These are phyloP conservation scores for Catharus minimus DNA, from an alignment of 2,113 vertebrate genomes.

Conservation along the genomic window DNA sequence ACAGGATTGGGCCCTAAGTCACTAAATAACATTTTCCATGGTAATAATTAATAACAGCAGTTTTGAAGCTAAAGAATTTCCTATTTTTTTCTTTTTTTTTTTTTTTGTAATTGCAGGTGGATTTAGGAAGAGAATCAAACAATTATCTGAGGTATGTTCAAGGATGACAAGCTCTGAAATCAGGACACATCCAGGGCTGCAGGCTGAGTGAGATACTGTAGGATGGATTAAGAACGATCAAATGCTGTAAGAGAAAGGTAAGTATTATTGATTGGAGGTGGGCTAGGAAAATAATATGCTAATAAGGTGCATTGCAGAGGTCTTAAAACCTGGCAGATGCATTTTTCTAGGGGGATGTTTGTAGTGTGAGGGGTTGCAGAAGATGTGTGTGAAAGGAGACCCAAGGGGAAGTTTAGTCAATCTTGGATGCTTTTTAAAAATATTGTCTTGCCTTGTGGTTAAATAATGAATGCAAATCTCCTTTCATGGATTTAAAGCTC, in stretches of 20 bases:
- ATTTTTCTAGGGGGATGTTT: conserved; percentile 45
- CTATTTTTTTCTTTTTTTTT: conserved; percentile 44
- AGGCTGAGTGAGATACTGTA: conserved; percentile 33
- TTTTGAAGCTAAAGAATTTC: conserved; percentile 49
- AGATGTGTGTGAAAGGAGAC: conserved; percentile 41
- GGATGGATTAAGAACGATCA: conserved; percentile 66
- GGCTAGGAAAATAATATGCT: conserved; percentile 60
- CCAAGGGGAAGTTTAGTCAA: conserved; percentile 53
- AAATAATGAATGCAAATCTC: conserved; percentile 72
- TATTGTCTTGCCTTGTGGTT: conserved; percentile 58
- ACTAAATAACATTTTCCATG: conserved; percentile 72
- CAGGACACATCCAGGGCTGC: conserved; percentile 52
- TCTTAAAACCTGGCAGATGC: conserved; percentile 36
- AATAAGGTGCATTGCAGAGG: conserved; percentile 39
- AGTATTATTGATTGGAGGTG: conserved; percentile 67
- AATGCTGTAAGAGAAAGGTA: conserved; percentile 53
- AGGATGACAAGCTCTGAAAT: conserved; percentile 59
- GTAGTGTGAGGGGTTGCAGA: conserved; percentile 34
- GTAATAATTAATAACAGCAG: conserved; percentile 66
- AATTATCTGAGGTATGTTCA: conserved; percentile 43
- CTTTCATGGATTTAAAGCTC: conserved; percentile 65
- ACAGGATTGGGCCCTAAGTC: conserved; percentile 50
- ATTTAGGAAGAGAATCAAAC: conserved; percentile 64
- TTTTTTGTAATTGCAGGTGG: conserved; percentile 44
- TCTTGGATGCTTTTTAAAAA: conserved; percentile 56